These are phyloP conservation scores for Scaeva pyrastri DNA, from an alignment of 2,888 invertebrate genomes.

Conservation along the genomic window DNA sequence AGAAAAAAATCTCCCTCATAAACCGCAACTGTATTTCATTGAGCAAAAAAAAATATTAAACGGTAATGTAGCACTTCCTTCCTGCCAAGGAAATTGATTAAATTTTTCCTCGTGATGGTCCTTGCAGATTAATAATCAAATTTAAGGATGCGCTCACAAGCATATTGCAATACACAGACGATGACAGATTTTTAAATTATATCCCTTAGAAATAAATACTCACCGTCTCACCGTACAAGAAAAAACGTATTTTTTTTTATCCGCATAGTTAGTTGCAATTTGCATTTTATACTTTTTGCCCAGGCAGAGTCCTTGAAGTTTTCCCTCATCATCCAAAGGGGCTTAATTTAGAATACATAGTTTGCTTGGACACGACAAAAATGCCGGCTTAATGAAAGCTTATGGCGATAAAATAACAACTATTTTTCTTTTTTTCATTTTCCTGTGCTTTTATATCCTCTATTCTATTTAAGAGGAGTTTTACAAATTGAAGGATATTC, in stretches of 20 bases:
- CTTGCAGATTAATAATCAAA: slow-evolving; percentile 22
- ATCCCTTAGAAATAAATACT: not conserved
- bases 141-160: slow-evolving; percentile 11
- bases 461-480: not conserved
- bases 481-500: not conserved
- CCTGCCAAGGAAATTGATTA: slow-evolving; percentile 23
- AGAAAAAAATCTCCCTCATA: not conserved
- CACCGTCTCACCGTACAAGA: not conserved
- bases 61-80: slow-evolving; percentile 16
- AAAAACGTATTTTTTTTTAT: not conserved
- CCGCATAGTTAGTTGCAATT: not conserved
- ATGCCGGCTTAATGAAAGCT: not conserved
- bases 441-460: not conserved
- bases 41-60: not conserved
- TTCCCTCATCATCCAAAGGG: not conserved
- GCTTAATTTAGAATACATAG: not conserved
- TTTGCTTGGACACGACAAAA: not conserved
- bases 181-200: slow-evolving; percentile 1
- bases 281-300: not conserved
- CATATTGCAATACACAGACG: not conserved
- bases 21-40: not conserved
- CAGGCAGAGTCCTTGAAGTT: too few relatives aligned
- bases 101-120: slow-evolving; percentile 12
- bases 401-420: slow-evolving; percentile 7
- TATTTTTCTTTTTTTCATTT: not conserved